Base-by-base conservation (phyloP, 1,140 invertebrate species). In the Cataglyphis hispanica region DNA sequence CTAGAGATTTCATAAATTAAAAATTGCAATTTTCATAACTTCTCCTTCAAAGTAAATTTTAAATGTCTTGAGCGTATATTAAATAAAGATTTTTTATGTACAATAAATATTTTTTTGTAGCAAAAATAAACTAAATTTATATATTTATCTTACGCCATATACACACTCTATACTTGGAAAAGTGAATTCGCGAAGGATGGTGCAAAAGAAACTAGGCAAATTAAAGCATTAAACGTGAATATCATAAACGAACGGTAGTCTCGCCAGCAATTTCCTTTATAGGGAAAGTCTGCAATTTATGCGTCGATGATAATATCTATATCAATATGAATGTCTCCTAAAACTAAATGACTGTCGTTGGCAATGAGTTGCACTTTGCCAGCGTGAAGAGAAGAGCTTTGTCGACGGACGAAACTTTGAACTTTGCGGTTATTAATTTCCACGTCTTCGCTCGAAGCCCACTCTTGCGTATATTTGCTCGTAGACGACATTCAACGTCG, bases 401-500 rank as follows among this genome's bases (percentile, higher is more conserved):
- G 77, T 80, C 64, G 22, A 34, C 34, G 22, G 46, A 50, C 46
- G 63, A n/a, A 80, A 80, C 63, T 80, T 80, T 69, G 77, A 80
- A 80, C 63, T 80, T 80, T 56, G 77, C 25, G 63, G 77, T 80
- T 80, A 80, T 80, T 80, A 80, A 80, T 80, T 80, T 80, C 64
- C 77, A 69, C 77, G 63, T 80, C 64, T 80, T 58, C 63, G 63
- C 31, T 56, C 50, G 46, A 80, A 69, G 63, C 31, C 43, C 77
- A 69, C 43, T 56, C 43, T 56, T 34, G 77, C 64, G 64, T 80
- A 27, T 69, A 80, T 80, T 80, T 80, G 76, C 76, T 67, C 43
- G 66, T 80, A 80, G 63, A 80, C 61, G 76, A 80, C 31, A 80
- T 80, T 69, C 63, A 69, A 69, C 46, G 50, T 69, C 43, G 63